Evolutionary conservation across 2,888 invertebrate species (phyloP).

Genomic region (Dasypolia templi): DNA sequence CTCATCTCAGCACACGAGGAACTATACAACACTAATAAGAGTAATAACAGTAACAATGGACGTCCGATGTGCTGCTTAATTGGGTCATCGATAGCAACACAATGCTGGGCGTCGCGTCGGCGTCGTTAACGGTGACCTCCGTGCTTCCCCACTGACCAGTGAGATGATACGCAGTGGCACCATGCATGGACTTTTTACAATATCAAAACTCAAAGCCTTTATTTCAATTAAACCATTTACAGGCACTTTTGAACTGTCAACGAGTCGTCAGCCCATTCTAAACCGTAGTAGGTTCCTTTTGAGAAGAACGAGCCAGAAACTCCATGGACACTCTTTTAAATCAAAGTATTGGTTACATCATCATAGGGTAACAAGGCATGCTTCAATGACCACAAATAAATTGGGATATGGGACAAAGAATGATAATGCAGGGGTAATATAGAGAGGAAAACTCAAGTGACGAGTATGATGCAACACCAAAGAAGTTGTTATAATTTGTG

Average conservation of each 20-base stretch:
- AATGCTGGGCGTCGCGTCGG: conserved; percentile 51
- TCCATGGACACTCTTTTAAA: not conserved
- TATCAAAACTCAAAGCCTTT: not conserved
- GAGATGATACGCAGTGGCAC: conserved; percentile 11
- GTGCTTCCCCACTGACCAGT: conserved; percentile 65
- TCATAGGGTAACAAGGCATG: not conserved
- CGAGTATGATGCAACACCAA: not conserved
- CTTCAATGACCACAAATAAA: not conserved
- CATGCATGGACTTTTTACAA: not conserved
- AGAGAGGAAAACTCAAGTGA: not conserved
- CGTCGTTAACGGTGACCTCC: conserved; percentile 68
- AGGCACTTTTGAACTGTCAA: not conserved
- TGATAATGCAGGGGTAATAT: not conserved
- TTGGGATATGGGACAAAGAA: not conserved
- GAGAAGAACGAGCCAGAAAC: not conserved
- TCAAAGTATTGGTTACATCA: not conserved
- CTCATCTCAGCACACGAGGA: conserved; percentile 5
- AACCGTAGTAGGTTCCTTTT: not conserved
- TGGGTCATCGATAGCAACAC: conserved; percentile 59
- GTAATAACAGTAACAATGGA: conserved; percentile 37
- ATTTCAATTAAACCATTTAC: not conserved
- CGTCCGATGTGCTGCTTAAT: conserved; percentile 37
- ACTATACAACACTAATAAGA: conserved; percentile 20
- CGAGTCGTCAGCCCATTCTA: not conserved
- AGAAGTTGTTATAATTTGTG: not conserved